Conservation (phyloP, 2,797 vertebrate genomes). For the Chanos chanos region DNA sequence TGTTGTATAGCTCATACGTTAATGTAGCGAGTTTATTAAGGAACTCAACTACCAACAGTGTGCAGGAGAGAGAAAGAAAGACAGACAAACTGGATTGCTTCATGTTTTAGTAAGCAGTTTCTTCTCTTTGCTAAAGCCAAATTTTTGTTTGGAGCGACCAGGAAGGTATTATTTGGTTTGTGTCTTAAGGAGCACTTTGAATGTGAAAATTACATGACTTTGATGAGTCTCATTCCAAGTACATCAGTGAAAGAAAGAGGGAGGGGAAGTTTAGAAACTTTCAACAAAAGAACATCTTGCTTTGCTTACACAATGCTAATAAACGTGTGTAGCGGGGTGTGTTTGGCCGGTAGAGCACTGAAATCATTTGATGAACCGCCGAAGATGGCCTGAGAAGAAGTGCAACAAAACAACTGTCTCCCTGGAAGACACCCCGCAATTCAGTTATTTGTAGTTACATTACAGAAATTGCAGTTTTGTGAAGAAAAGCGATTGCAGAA, state of each 20-base stretch:
- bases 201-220: not conserved
- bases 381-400: not conserved
- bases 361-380: not conserved
- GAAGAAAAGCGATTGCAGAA: conserved; percentile 5
- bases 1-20: too few species aligned
- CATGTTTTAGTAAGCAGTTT: conserved; percentile 1
- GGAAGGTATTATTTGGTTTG: not conserved
- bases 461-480: not conserved
- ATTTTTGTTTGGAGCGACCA: not conserved
- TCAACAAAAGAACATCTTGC: too few species aligned
- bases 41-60: too few species aligned
- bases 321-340: too few species aligned
- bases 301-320: too few species aligned
- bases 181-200: conserved; percentile 3
- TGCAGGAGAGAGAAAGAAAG: too few species aligned
- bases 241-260: too few species aligned
- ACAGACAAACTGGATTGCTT: too few species aligned
- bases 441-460: conserved; percentile 13
- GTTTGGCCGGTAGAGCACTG: too few species aligned
- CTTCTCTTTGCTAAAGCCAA: not conserved
- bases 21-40: too few species aligned
- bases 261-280: too few species aligned
- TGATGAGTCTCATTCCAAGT: too few species aligned
- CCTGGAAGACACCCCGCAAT: conserved; percentile 11
- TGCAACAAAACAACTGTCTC: not conserved